Percentiles rank a stretch among this genome's conserved stretches.
Conservation (phyloP, 2,113 vertebrate species). For the Bagarius yarrelli region DNA sequence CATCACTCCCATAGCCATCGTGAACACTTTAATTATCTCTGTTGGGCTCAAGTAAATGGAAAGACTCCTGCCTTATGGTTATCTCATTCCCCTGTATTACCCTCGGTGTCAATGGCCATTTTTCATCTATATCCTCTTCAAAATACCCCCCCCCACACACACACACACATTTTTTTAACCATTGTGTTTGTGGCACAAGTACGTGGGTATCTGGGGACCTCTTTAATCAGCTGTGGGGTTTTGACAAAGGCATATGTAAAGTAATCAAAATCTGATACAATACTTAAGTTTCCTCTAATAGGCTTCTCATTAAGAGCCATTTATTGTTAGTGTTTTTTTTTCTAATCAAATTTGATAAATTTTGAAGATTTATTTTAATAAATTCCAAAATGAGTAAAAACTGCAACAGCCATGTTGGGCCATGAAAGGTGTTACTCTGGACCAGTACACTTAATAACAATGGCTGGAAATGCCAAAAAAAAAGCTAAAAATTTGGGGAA, state of each 20-base stretch:
- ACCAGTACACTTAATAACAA: neutral
- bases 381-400: too few species aligned
- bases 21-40: slow-evolving; percentile 60
- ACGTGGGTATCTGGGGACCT: neutral
- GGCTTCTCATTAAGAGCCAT: neutral
- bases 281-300: too few species aligned
- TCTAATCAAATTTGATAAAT: too few species aligned
- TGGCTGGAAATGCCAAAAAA: neutral
- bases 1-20: slow-evolving; percentile 50
- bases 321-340: too few species aligned
- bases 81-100: slow-evolving; percentile 27
- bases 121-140: slow-evolving; percentile 20
- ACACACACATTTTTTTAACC: rapidly evolving
- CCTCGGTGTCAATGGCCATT: neutral
- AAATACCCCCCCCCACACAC: slow-evolving; percentile 3
- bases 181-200: neutral
- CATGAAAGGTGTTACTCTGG: neutral
- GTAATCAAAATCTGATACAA: neutral
- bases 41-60: slow-evolving; percentile 49
- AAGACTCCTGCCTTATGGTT: slow-evolving; percentile 45
- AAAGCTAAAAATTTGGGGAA: neutral
- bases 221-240: neutral
- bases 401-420: too few species aligned
- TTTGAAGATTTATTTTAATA: too few species aligned
- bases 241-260: neutral